These are phyloP conservation scores for Xestia rhomboidea DNA, from an alignment of 2,888 invertebrate species.

Conservation along the genomic window DNA sequence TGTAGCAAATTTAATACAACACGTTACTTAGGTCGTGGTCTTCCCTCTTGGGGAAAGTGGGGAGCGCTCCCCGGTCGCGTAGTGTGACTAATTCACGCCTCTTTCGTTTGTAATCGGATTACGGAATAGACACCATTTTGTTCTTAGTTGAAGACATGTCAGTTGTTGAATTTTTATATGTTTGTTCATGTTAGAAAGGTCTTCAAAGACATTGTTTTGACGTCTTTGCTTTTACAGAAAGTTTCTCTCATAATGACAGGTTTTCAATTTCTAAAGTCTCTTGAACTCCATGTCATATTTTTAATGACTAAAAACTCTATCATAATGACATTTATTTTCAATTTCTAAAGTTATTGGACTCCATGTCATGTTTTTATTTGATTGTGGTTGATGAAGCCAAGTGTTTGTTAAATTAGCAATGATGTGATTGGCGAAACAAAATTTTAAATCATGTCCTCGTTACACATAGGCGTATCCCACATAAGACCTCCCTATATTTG, in stretches of 20 bases:
- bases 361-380: background rate
- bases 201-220: background rate
- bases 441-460: background rate
- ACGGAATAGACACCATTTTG: constrained; percentile 10
- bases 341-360: background rate
- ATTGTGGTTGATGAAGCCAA: background rate
- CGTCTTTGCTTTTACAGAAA: background rate
- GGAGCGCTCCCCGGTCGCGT: constrained; percentile 50
- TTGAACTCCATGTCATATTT: background rate
- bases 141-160: background rate
- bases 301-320: too few species aligned
- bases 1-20: constrained; percentile 66
- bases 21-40: constrained; percentile 46
- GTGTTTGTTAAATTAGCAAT: background rate
- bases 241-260: background rate
- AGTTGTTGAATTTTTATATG: background rate
- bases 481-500: background rate
- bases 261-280: background rate
- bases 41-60: constrained; percentile 52
- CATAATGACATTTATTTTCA: background rate
- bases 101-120: constrained; percentile 37
- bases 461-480: background rate
- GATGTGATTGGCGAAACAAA: background rate
- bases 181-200: background rate
- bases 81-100: constrained; percentile 49